Percentiles rank a stretch among this genome's conserved stretches.
Conservation (phyloP, 2,113 vertebrate species). For the Gymnogyps californianus region DNA sequence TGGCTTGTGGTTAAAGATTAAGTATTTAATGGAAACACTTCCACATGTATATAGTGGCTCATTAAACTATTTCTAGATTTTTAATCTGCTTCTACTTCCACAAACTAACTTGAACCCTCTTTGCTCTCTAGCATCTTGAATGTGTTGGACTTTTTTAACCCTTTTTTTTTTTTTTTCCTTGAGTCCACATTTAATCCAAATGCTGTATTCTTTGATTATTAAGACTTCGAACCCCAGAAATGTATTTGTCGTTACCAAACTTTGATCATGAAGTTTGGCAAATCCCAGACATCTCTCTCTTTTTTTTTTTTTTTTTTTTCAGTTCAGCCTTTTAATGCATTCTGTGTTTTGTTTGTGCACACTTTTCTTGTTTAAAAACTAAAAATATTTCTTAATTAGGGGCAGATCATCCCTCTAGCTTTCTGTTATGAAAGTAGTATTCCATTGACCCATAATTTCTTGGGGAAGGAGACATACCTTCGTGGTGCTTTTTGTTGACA, state of each 20-base stretch:
- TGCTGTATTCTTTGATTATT: neutral
- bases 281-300: neutral
- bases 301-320: neutral
- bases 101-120: constrained; percentile 46
- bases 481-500: neutral
- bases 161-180: neutral
- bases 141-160: neutral
- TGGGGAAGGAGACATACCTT: neutral
- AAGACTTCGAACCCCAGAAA: neutral
- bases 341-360: neutral
- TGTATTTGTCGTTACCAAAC: neutral
- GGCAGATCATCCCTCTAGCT: neutral
- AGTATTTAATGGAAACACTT: constrained; percentile 44
- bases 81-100: constrained; percentile 46
- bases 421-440: neutral
- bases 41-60: constrained; percentile 40
- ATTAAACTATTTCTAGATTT: constrained; percentile 56
- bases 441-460: neutral
- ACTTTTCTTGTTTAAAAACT: neutral
- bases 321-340: neutral
- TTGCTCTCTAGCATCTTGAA: constrained; percentile 59
- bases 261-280: neutral
- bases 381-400: neutral
- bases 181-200: constrained; percentile 32
- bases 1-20: constrained; percentile 49